phyloP scores from a whole-genome alignment of 2,888 invertebrate species.

The Tricholauxania praeusta region DNA sequence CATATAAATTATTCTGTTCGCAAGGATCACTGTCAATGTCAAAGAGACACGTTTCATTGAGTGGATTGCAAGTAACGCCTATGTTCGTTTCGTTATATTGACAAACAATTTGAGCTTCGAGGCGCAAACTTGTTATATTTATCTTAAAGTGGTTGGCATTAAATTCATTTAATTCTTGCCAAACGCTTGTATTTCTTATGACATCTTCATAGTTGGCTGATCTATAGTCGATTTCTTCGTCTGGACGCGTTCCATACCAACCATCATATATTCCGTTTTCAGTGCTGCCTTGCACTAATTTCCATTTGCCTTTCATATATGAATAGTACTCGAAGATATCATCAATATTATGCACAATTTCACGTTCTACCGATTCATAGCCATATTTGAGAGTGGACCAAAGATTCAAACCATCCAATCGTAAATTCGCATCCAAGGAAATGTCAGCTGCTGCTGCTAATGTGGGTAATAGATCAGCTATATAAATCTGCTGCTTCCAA shows the following conservation, averaged over 20 bases:
- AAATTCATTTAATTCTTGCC: slow-evolving; percentile 49
- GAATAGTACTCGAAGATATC: slow-evolving; percentile 67
- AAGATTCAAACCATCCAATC: slow-evolving; percentile 76
- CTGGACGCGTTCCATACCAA: slow-evolving; percentile 50
- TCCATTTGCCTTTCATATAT: slow-evolving; percentile 58
- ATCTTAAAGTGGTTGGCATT: slow-evolving; percentile 65
- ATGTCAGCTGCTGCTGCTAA: slow-evolving; percentile 66
- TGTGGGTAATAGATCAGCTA: slow-evolving; percentile 88
- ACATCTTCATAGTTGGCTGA: slow-evolving; percentile 49
- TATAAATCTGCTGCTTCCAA: slow-evolving; percentile 78
- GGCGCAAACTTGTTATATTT: slow-evolving; percentile 63
- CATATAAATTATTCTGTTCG: slow-evolving; percentile 65
- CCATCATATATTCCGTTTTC: slow-evolving; percentile 51
- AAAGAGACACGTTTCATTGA: slow-evolving; percentile 68
- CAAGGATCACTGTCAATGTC: slow-evolving; percentile 71
- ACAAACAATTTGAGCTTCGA: slow-evolving; percentile 53
- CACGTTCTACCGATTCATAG: slow-evolving; percentile 68
- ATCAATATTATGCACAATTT: slow-evolving; percentile 81
- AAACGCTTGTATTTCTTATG: slow-evolving; percentile 53
- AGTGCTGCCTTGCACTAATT: slow-evolving; percentile 63
- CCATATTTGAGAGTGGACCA: slow-evolving; percentile 75
- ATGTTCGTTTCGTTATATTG: slow-evolving; percentile 44
- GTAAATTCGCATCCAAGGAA: slow-evolving; percentile 41
- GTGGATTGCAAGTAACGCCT: slow-evolving; percentile 55
- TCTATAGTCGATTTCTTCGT: slow-evolving; percentile 50